Percentiles rank a stretch among this genome's conserved stretches.
These are phyloP conservation scores for Meteorus sp. DNA, from an alignment of 1,140 invertebrate genomes.

Conservation along the genomic window DNA sequence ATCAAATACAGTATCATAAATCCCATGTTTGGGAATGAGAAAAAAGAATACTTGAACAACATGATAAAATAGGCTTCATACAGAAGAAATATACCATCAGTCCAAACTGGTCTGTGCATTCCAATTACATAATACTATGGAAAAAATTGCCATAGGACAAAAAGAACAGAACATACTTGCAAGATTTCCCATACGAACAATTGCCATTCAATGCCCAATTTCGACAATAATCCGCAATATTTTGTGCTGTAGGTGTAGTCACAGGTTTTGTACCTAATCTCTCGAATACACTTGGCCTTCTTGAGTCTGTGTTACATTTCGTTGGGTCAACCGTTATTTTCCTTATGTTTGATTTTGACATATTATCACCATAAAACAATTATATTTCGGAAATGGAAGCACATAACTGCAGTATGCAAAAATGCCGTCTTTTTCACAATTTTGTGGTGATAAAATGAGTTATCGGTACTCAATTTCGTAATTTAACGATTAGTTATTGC, in stretches of 20 bases:
- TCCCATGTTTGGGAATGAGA: too few species aligned
- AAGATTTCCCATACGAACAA: slow-evolving; percentile 74
- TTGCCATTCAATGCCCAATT: slow-evolving; percentile 75
- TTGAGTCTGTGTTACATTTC: slow-evolving; percentile 67
- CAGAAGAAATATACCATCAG: slow-evolving; percentile 14
- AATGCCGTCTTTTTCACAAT: slow-evolving; percentile 29
- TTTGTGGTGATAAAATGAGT: not conserved
- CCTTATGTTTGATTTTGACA: slow-evolving; percentile 77
- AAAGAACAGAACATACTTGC: slow-evolving; percentile 65
- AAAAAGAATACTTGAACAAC: too few species aligned
- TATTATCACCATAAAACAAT: slow-evolving; percentile 63
- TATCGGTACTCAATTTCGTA: not conserved
- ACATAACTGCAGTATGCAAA: slow-evolving; percentile 55
- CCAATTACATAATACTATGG: too few species aligned
- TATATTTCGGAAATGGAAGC: slow-evolving; percentile 54
- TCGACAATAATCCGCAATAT: slow-evolving; percentile 66
- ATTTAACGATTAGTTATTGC: not conserved
- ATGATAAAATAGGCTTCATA: too few species aligned
- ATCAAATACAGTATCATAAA: too few species aligned
- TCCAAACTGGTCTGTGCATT: too few species aligned
- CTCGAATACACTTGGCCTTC: slow-evolving; percentile 77
- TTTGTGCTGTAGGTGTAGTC: slow-evolving; percentile 53
- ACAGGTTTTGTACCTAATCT: slow-evolving; percentile 75
- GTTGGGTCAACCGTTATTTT: slow-evolving; percentile 76
- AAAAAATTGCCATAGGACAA: too few species aligned